These are phyloP conservation scores for Pyrocoelia pectoralis DNA, from an alignment of 2,888 invertebrate genomes.

Conservation along the genomic window DNA sequence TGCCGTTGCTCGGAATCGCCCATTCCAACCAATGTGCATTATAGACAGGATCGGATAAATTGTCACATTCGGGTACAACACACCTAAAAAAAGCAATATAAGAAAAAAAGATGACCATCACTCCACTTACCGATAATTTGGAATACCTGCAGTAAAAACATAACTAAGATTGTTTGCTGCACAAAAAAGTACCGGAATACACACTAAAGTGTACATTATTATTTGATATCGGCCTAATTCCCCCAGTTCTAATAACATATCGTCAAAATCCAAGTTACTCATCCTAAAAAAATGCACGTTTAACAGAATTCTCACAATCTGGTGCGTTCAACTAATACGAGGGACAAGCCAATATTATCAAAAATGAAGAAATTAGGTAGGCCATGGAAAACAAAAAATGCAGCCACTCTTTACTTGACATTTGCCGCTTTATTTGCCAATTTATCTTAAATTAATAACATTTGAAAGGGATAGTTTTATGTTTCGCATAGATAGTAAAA, in stretches of 20 bases:
- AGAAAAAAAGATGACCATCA: neutral
- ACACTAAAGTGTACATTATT: constrained; percentile 64
- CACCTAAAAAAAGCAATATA: constrained; percentile 51
- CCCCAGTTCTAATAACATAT: constrained; percentile 67
- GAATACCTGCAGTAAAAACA: constrained; percentile 68
- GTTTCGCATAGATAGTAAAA: no score
- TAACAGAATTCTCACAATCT: no score
- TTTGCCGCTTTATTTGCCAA: no score
- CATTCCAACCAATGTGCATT: constrained; percentile 60
- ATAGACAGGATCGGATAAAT: constrained; percentile 51
- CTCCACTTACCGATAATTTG: constrained; percentile 63
- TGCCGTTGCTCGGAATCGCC: constrained; percentile 59
- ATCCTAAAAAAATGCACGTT: neutral
- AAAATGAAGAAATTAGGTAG: no score
- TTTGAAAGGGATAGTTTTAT: no score
- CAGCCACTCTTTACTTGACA: no score
- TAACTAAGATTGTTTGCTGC: constrained; percentile 69
- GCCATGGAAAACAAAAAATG: no score
- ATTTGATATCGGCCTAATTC: constrained; percentile 68
- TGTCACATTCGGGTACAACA: constrained; percentile 65
- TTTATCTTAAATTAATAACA: no score
- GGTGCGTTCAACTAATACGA: no score
- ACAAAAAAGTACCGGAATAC: constrained; percentile 67
- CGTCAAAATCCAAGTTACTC: constrained; percentile 68
- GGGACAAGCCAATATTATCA: no score